Evolutionary conservation across 2,888 invertebrate species (phyloP).

Genomic region (Magallana nippona): DNA sequence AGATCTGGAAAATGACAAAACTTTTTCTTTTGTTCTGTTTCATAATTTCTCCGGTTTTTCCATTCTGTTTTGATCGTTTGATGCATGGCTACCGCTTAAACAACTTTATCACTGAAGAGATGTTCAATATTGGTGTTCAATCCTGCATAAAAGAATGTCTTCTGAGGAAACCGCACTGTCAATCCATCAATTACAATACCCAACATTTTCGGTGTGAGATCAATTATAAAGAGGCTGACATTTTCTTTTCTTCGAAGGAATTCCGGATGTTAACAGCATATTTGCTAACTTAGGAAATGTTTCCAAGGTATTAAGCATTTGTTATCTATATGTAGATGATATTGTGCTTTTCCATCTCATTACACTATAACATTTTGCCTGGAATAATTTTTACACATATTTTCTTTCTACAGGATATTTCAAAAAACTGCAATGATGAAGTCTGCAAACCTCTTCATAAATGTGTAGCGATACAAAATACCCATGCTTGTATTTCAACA

Average conservation of each 20-base stretch:
- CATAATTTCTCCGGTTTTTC: background rate
- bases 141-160: conserved; percentile 6
- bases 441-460: background rate
- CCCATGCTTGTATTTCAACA: background rate
- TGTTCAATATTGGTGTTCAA: background rate
- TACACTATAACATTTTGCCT: no score
- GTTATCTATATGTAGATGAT: background rate
- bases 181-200: conserved; percentile 12
- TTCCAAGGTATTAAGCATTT: background rate
- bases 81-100: background rate
- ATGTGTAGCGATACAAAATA: background rate
- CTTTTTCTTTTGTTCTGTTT: background rate
- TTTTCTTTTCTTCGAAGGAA: background rate
- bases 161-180: background rate
- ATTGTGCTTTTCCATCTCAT: background rate
- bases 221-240: background rate
- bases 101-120: background rate
- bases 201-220: background rate
- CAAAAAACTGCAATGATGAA: background rate
- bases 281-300: background rate
- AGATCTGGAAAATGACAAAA: no score
- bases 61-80: background rate
- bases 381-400: background rate
- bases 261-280: background rate
- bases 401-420: background rate